These are phyloP conservation scores for Pandemis corylana DNA, from an alignment of 2,888 invertebrate species.

Conservation along the genomic window DNA sequence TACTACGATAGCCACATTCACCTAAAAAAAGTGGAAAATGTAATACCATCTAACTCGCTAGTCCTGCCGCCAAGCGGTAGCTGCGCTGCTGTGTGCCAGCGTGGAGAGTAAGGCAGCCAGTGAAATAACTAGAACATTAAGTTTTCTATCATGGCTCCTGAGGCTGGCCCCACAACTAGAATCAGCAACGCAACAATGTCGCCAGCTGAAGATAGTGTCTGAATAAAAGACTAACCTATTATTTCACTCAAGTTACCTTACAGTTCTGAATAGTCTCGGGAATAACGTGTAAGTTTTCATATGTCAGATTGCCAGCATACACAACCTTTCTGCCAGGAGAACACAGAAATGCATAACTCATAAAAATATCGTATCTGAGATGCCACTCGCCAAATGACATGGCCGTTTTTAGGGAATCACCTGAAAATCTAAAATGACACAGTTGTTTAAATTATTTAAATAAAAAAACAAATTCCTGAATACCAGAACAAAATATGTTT, in stretches of 20 bases:
- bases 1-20: not conserved
- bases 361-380: not conserved
- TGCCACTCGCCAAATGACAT: not conserved
- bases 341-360: not conserved
- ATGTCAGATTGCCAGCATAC: not conserved
- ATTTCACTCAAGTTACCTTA: not conserved
- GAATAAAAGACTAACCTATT: too few species aligned
- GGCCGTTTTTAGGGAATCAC: not conserved
- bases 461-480: not conserved
- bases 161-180: too few species aligned
- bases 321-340: not conserved
- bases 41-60: too few species aligned
- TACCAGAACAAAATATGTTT: not conserved
- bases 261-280: not conserved
- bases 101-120: too few species aligned
- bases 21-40: not conserved
- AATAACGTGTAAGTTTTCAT: not conserved
- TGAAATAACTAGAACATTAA: too few species aligned
- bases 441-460: not conserved
- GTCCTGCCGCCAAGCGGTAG: too few species aligned
- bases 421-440: not conserved
- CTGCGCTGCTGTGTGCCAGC: too few species aligned
- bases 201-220: too few species aligned
- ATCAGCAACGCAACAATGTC: too few species aligned
- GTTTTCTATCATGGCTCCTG: too few species aligned